These are phyloP conservation scores for Gryon sp. DNA, from an alignment of 1,140 invertebrate genomes.

Conservation along the genomic window DNA sequence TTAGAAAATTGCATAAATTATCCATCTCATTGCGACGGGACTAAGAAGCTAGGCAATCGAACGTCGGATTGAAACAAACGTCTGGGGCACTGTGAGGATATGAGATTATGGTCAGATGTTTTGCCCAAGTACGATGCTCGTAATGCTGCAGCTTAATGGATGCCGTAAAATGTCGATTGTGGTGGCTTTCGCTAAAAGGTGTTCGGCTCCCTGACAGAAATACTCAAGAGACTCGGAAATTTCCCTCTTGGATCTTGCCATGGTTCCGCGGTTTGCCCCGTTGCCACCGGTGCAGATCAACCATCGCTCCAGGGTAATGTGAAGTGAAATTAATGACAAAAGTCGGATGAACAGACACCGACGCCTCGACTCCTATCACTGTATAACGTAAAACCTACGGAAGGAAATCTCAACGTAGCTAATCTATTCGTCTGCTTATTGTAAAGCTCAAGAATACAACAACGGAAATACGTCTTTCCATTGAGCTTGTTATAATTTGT, in stretches of 20 bases:
- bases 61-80: constrained; percentile 8
- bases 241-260: constrained; percentile 50
- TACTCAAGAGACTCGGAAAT: constrained; percentile 54
- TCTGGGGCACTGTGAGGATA: constrained; percentile 27
- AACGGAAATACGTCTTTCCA: constrained; percentile 36
- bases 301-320: constrained; percentile 50
- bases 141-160: constrained; percentile 58
- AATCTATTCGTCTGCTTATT: constrained; percentile 44
- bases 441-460: constrained; percentile 21
- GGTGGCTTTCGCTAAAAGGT: constrained; percentile 52
- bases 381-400: too few species aligned
- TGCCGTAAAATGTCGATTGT: constrained; percentile 58
- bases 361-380: background rate
- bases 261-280: constrained; percentile 40
- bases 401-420: constrained; percentile 53
- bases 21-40: too few species aligned
- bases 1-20: too few species aligned
- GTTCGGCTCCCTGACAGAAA: constrained; percentile 40
- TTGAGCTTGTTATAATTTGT: constrained; percentile 49
- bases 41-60: too few species aligned
- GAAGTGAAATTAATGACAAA: constrained; percentile 65
- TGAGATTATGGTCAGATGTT: constrained; percentile 56
- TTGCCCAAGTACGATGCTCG: constrained; percentile 26
- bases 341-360: constrained; percentile 36
- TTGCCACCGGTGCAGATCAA: constrained; percentile 47